Conservation (phyloP, 2,797 vertebrate species). For the Kryptolebias ocellatus region DNA sequence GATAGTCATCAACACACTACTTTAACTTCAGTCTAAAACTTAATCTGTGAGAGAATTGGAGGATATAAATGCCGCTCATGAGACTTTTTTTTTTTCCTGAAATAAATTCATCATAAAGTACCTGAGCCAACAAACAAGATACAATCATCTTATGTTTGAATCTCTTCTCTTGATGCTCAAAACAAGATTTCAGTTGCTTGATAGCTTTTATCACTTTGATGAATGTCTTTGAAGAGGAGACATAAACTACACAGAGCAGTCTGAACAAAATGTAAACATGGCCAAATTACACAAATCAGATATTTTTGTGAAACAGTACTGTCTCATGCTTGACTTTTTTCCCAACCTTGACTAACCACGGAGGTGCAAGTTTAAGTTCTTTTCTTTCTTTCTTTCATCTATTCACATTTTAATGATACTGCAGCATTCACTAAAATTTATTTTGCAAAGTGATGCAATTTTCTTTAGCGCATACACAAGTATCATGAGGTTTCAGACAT, state of each 20-base stretch:
- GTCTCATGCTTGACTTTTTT: slow-evolving; percentile 25
- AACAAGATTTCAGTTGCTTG: slow-evolving; percentile 51
- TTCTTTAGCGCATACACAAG: background rate
- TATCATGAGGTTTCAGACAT: background rate
- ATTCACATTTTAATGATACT: background rate
- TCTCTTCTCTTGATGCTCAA: slow-evolving; percentile 46
- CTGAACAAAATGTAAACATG: slow-evolving; percentile 41
- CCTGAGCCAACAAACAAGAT: slow-evolving; percentile 45
- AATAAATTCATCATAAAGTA: slow-evolving; percentile 34
- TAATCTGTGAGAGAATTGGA: slow-evolving; percentile 19
- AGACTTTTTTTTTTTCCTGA: slow-evolving; percentile 49
- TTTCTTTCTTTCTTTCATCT: background rate
- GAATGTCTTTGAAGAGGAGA: slow-evolving; percentile 63
- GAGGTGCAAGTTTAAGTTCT: background rate
- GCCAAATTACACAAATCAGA: slow-evolving; percentile 56
- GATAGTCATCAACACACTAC: slow-evolving; percentile 10
- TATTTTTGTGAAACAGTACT: slow-evolving; percentile 23
- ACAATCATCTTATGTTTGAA: slow-evolving; percentile 42
- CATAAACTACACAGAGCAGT: slow-evolving; percentile 29
- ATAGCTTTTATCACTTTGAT: slow-evolving; percentile 58
- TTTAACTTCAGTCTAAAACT: slow-evolving; percentile 12
- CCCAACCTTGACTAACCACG: slow-evolving; percentile 8
- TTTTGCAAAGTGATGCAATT: background rate
- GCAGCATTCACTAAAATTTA: background rate
- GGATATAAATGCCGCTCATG: slow-evolving; percentile 24